Evolutionary conservation across 2,888 invertebrate species (phyloP).

Genomic region (Acronicta alni): DNA sequence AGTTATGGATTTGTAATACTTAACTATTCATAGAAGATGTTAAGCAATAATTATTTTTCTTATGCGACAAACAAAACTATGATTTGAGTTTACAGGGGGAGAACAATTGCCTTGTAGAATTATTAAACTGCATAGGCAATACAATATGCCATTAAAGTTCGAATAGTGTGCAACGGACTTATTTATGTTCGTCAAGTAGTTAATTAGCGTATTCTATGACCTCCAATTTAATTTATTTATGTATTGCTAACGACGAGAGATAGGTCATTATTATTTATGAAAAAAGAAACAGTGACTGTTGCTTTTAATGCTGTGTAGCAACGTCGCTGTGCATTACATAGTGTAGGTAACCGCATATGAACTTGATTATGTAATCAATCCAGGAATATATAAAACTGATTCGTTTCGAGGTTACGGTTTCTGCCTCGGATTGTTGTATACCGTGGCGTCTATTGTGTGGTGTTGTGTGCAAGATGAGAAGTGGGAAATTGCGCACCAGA

Average conservation of each 20-base stretch:
- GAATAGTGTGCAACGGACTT: constrained; percentile 8
- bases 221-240: constrained; percentile 29
- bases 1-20: not conserved
- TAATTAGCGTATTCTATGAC: constrained; percentile 28
- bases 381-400: constrained; percentile 70
- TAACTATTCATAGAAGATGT: not conserved
- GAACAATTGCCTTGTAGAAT: constrained; percentile 12
- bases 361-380: constrained; percentile 74
- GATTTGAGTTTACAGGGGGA: not conserved
- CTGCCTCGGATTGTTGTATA: constrained; percentile 60
- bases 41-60: not conserved
- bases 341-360: constrained; percentile 54
- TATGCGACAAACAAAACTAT: constrained; percentile 4
- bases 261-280: not conserved
- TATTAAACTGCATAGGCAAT: constrained; percentile 1
- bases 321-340: constrained; percentile 28
- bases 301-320: not conserved
- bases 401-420: constrained; percentile 72
- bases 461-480: constrained; percentile 70
- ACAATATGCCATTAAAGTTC: constrained; percentile 10
- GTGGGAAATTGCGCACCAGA: constrained; percentile 77
- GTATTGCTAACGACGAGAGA: not conserved
- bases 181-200: constrained; percentile 14
- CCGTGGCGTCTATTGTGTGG: constrained; percentile 64
- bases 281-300: constrained; percentile 2